phyloP scores from a whole-genome alignment of 2,888 invertebrate genomes.

The Drosophila putrida region DNA sequence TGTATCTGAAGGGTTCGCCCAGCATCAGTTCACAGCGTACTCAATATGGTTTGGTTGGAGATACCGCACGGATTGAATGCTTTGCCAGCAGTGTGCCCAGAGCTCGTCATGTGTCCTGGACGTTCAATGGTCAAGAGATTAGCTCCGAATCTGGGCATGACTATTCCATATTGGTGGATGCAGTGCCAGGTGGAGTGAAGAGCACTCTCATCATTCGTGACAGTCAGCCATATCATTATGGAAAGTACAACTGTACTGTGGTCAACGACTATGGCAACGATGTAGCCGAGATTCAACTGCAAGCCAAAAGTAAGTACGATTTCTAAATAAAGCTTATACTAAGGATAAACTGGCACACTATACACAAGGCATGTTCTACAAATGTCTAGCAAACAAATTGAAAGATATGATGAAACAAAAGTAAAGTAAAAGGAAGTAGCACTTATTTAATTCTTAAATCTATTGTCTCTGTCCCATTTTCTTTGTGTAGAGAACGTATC shows the following conservation, averaged over 20 bases:
- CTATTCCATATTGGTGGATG: constrained; percentile 91
- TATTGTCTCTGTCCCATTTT: no score
- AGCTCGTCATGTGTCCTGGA: constrained; percentile 95
- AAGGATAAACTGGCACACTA: no score
- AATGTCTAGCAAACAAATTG: no score
- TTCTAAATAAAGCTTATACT: no score
- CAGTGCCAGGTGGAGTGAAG: constrained; percentile 92
- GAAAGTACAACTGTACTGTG: constrained; percentile 97
- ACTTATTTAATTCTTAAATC: not conserved
- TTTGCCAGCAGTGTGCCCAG: constrained; percentile 95
- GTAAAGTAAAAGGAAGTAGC: no score
- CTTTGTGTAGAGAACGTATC: constrained; percentile 90
- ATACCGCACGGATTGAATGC: constrained; percentile 94
- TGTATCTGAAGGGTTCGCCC: constrained; percentile 93
- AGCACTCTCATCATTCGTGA: constrained; percentile 96
- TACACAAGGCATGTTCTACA: no score
- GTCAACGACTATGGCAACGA: constrained; percentile 96
- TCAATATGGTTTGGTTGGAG: constrained; percentile 93
- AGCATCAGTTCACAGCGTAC: constrained; percentile 92
- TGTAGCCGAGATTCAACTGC: constrained; percentile 92
- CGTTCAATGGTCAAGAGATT: constrained; percentile 93
- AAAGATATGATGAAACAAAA: no score
- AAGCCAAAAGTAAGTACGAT: constrained; percentile 93
- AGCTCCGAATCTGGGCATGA: constrained; percentile 90
- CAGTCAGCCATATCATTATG: constrained; percentile 94